Evolutionary conservation across 2,888 invertebrate genomes (phyloP), one percentile per base, ranked within the genome.

Genomic region (Fabriciana adippe): DNA sequence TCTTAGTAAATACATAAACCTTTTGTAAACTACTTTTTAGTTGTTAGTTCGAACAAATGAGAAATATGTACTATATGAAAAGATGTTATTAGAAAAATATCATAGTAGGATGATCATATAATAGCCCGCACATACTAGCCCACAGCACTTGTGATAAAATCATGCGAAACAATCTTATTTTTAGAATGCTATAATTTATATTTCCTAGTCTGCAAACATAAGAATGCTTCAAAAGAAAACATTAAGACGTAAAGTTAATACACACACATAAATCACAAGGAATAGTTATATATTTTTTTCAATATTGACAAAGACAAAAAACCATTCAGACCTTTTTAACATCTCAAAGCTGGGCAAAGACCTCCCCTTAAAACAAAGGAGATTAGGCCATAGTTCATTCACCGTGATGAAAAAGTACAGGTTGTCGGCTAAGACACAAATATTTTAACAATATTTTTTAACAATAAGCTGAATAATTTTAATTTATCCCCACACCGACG

Each of bases 401-500:
- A 31, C 31, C 6, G 31, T 6, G 35, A 35, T 35, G 35, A 6
- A 8, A 35, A 35, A 35, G 35, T 8, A 35, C 35, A 35, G 35
- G 8, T 26, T 5, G 26, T 26, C 26, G 26, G 26, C 4, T 4
- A 26, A 26, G 26, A 26, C 4, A 26, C 26, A 5, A 26, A 26
- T 26, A 26, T 15, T 31, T 15, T 31, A n/a, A 8, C n/a, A 2
- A 47, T 21, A 15, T 3, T 8, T 21, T 15, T 57, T 21, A 15
- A 26, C 47, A 47, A 8, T 26, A 26, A 26, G 45, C 45, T 47
- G 26, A 55, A 35, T 14, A 59, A 59, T 48, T 47, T 48, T 59
- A 48, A 59, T 59, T 47, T 26, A n/a, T 59, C 59, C 47, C 26
- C 59, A n/a, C 26, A 21, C 47, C 16, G 59, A n/a, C 47, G 26